These are phyloP conservation scores for Nasonia oneida DNA, from an alignment of 2,888 invertebrate genomes.

Conservation along the genomic window DNA sequence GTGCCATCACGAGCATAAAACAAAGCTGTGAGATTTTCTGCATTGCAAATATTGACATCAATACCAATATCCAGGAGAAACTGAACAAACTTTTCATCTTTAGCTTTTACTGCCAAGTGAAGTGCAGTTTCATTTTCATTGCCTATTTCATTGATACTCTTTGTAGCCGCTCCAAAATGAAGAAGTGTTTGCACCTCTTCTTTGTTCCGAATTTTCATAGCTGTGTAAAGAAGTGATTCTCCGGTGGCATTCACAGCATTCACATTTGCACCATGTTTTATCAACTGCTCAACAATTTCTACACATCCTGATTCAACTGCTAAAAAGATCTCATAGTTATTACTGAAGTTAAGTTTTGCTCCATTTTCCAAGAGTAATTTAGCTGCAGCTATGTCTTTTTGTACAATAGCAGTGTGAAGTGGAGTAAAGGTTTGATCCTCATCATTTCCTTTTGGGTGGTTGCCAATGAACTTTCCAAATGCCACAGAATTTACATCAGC, in stretches of 20 bases:
- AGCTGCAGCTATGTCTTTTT: slow-evolving; percentile 27
- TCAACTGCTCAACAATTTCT: slow-evolving; percentile 19
- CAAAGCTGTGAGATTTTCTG: slow-evolving; percentile 24
- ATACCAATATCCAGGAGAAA: slow-evolving; percentile 40
- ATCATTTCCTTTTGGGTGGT: neutral
- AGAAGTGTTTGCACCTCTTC: slow-evolving; percentile 28
- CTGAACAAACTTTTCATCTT: slow-evolving; percentile 29
- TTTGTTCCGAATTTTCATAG: slow-evolving; percentile 19
- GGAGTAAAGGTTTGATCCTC: slow-evolving; percentile 32
- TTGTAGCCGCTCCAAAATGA: slow-evolving; percentile 20
- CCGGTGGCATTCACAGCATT: slow-evolving; percentile 31
- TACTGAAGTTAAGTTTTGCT: slow-evolving; percentile 14
- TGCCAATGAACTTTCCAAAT: slow-evolving; percentile 22
- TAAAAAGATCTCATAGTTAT: slow-evolving; percentile 33
- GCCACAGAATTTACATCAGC: slow-evolving; percentile 9
- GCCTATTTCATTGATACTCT: slow-evolving; percentile 10
- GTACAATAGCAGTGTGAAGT: slow-evolving; percentile 42
- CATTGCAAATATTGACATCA: slow-evolving; percentile 35
- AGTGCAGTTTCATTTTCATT: slow-evolving; percentile 25
- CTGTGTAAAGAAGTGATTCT: slow-evolving; percentile 37
- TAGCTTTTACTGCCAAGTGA: slow-evolving; percentile 41
- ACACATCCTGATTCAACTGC: slow-evolving; percentile 21
- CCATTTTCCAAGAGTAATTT: slow-evolving; percentile 42
- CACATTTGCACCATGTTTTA: slow-evolving; percentile 39
- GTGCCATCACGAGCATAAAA: neutral